Evolutionary conservation across 2,888 invertebrate species (phyloP), one percentile per base, ranked within the genome.

Genomic region (Drosophila tanythrix): DNA sequence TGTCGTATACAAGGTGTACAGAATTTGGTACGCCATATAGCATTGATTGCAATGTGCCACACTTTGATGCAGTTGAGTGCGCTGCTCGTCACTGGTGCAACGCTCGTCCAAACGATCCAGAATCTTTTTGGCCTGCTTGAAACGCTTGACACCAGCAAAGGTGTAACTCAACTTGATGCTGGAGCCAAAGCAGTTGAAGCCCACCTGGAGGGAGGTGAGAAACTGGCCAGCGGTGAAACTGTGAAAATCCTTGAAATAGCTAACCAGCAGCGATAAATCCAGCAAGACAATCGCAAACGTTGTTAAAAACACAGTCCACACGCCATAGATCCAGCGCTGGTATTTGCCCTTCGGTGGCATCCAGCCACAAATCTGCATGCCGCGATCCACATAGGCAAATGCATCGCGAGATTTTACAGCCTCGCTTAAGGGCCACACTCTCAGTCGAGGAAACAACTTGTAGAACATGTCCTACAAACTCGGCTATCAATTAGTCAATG

Each of bases 201-300:
- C 21, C 38, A 83, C 68, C 38, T 82, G 72, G 29, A 83, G 53
- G 0, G 90, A 89, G 43, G 89, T 84, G 0, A 90, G 69, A 11
- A 90, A 88, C 31, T 88, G 81, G 1, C 76, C 81, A 0, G 80
- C 78, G 15, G 70, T 68, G 31, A 89, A 89, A 27, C 36, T 61
- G 1, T 50, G 74, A 1, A 82, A 40, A 3, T 70, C 68, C 8
- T 58, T 63, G 0, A 66, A 8, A 29, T 82, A 83, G 36, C 70
- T 78, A 2, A 64, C 21, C 8, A 72, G 0, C 18, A 85, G 53
- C 0, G 65, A 38, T 2, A 76, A 53, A 2, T 74, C 74, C 36
- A 83, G 25, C 11, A 82, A 13, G 1, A 72, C 31, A 2, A 80
- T 65, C 0, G 46, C 8, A 1, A 63, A 5, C 4, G 58, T 0